Conservation (phyloP, 2,888 invertebrate genomes). For the Diaprepes abbreviatus region DNA sequence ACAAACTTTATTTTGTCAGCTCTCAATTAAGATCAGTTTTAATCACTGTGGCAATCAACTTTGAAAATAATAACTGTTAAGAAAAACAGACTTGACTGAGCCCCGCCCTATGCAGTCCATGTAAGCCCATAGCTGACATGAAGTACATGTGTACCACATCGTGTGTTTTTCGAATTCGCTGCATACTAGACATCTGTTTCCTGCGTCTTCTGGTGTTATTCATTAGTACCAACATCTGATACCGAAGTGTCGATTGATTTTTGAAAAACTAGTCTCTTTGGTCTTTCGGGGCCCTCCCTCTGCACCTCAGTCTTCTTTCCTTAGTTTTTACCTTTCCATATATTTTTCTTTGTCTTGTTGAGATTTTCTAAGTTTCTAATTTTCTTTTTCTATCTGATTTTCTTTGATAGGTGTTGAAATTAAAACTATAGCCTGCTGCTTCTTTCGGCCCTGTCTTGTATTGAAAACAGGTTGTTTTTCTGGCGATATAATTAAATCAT, state of each 20-base stretch:
- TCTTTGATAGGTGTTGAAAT: constrained; percentile 48
- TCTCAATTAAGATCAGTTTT: too few relatives aligned
- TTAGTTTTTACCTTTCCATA: constrained; percentile 17
- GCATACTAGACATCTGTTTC: constrained; percentile 45
- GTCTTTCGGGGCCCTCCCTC: constrained; percentile 16
- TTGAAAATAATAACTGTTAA: too few relatives aligned
- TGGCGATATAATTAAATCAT: too few relatives aligned
- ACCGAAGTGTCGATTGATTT: background rate
- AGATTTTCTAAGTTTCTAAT: constrained; percentile 33
- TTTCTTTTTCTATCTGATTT: constrained; percentile 47
- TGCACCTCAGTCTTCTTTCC: constrained; percentile 21
- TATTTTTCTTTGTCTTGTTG: constrained; percentile 21
- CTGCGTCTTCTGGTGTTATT: constrained; percentile 19
- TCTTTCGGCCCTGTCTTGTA: too few relatives aligned
- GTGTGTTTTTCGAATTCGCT: constrained; percentile 21
- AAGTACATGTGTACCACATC: constrained; percentile 8
- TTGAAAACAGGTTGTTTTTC: background rate
- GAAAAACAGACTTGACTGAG: too few relatives aligned
- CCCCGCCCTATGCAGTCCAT: too few relatives aligned
- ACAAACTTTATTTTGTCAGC: too few relatives aligned
- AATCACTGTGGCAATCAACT: too few relatives aligned
- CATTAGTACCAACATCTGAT: too few relatives aligned
- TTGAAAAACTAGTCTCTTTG: background rate
- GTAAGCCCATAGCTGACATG: too few relatives aligned
- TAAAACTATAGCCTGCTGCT: constrained; percentile 38